Base-by-base conservation (phyloP, 2,888 invertebrate species). In the Digitonthophagus gazella region DNA sequence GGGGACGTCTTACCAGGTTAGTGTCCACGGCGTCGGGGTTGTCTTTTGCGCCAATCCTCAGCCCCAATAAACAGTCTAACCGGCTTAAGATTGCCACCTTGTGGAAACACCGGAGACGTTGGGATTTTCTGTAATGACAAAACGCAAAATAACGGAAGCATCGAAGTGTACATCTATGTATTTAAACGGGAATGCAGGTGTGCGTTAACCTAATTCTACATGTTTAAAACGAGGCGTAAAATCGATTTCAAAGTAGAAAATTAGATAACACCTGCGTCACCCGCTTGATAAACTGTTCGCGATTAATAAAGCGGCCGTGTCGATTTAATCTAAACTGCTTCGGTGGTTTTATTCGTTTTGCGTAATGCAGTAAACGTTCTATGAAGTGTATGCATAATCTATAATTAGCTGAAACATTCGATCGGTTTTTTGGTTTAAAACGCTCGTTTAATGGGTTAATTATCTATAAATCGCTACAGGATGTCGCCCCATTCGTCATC, bases 51-150 rank as follows among this genome's bases (percentile, higher is more conserved):
- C 61, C 19, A 20, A 18, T n/a, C 61, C 16, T n/a, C 61, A 61
- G 19, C 61, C 61, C 61, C 61, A 61, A 61, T 61, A 61, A 61
- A 61, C 61, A 61, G 61, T 61, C 16, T n/a, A 20, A 19, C 61
- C 61, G 19, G 61, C 19, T 61, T 61, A 19, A 61, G 20, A 61
- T 61, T 61, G 19, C 61, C 61, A 61, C 61, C 61, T 61, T 61
- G 19, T 19, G 20, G 18, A 61, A 61, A 61, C 61, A 61, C 15
- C 20, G 20, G n/a, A 20, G 20, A 61, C 61, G 19, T 19, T 61
- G 19, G 61, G 61, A 20, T 19, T 61, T 57, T 61, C 18, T 61
- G 61, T 61, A 61, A 61, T 61, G 61, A 61, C 61, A n/a, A 20
- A 15, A 20, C 19, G 11, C 28, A 44, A 44, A 44, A 44, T 11